These are phyloP conservation scores for Parotocinclus haroldoi DNA, from an alignment of 2,797 vertebrate species.

Conservation along the genomic window DNA sequence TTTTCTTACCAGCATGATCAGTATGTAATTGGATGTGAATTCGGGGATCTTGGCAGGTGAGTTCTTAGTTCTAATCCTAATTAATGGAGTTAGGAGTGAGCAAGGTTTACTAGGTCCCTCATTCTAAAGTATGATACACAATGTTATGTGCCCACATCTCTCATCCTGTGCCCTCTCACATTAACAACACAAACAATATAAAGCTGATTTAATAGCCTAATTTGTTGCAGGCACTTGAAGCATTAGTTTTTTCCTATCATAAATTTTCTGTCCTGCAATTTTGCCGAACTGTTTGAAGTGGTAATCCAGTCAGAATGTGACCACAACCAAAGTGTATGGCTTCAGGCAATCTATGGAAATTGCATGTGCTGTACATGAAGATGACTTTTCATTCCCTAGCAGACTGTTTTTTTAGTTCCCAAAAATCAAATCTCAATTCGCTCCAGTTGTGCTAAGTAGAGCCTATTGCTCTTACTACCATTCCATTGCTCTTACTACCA, in stretches of 20 bases:
- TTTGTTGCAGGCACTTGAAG: constrained; percentile 31
- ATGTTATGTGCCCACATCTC: constrained; percentile 8
- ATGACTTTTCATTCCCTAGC: constrained; percentile 30
- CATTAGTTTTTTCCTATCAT: constrained; percentile 16
- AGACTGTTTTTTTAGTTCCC: constrained; percentile 6
- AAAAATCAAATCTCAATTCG: constrained; percentile 40
- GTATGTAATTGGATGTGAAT: constrained; percentile 16
- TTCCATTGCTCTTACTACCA: constrained; percentile 48
- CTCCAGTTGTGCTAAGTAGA: constrained; percentile 16
- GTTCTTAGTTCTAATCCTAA: constrained; percentile 15
- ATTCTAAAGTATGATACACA: not conserved
- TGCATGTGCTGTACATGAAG: constrained; percentile 43
- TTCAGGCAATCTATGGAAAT: constrained; percentile 25
- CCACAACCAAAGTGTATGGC: constrained; percentile 26
- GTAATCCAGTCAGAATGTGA: constrained; percentile 24
- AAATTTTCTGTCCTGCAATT: constrained; percentile 31
- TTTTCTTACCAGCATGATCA: constrained; percentile 18
- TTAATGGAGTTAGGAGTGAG: constrained; percentile 27
- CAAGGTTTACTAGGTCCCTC: constrained; percentile 5
- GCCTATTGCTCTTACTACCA: constrained; percentile 42
- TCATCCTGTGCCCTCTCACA: constrained; percentile 15
- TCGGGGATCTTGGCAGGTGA: constrained; percentile 19
- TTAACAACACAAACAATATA: constrained; percentile 21
- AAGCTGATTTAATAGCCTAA: constrained; percentile 38
- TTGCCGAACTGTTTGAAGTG: constrained; percentile 47